Percentiles rank a stretch among this genome's conserved stretches.
phyloP scores from a whole-genome alignment of 2,113 vertebrate genomes.

The Cyphotilapia sp. region DNA sequence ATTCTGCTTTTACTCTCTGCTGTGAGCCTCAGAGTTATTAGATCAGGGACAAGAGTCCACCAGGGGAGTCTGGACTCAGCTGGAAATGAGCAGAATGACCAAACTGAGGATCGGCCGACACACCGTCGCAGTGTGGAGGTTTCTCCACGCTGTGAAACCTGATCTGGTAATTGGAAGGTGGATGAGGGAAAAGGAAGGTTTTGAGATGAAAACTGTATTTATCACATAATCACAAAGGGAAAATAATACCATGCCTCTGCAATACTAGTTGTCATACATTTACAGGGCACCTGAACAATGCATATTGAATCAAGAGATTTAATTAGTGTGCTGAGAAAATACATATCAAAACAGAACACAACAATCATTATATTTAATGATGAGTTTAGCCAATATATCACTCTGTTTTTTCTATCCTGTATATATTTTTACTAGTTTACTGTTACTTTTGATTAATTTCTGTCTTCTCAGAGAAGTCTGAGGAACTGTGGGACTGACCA shows the following conservation, averaged over 20 bases:
- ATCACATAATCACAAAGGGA: not conserved
- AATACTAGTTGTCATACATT: not conserved
- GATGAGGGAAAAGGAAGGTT: not conserved
- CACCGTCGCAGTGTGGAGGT: not conserved
- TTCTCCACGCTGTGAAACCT: not conserved
- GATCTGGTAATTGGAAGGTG: not conserved
- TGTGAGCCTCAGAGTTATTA: conserved; percentile 5
- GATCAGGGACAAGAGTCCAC: conserved; percentile 14
- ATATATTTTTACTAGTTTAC: not conserved
- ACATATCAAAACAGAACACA: not conserved
- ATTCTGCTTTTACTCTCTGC: not conserved
- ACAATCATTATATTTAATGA: not conserved
- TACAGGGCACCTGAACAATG: not conserved
- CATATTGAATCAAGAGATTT: not conserved
- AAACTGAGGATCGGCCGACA: not conserved
- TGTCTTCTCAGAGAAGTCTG: not conserved
- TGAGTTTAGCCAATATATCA: not conserved
- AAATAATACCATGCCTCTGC: not conserved
- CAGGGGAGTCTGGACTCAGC: not conserved
- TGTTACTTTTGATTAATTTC: not conserved
- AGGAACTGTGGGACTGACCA: not conserved
- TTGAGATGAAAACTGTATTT: not conserved
- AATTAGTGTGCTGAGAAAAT: not conserved
- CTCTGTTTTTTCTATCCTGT: not conserved
- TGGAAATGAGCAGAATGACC: not conserved